Base-by-base conservation (phyloP, 2,113 vertebrate genomes). In the Geococcyx californianus region DNA sequence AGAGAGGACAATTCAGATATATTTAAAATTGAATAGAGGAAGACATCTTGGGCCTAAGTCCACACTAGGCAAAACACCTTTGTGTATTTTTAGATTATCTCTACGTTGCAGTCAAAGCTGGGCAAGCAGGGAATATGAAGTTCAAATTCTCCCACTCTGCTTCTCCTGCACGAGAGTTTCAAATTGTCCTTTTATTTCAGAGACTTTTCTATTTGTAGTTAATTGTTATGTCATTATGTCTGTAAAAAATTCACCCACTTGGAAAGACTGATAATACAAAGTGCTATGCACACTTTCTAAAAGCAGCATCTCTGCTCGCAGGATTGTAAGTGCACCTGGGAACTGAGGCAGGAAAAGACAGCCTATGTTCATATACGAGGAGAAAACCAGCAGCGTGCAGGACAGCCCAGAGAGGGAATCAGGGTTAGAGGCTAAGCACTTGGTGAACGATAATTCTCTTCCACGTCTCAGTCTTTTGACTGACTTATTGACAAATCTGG, bases 321-420 rank as follows among this genome's bases (percentile, higher is more conserved):
- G 28, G 56, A 56, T 10, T 3, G 6, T 5, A 47, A 0, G 3
- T 20, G 52, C 33, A 34, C 20, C 38, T 87, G 66, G 33, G 31
- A 76, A 76, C 36, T 0, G 10, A 49, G n/a, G 68, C 13, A 69
- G 42, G 38, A 19, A 82, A 45, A 7, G 9, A 38, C 10, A 89
- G 21, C 4, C 31, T 11, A 3, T 14, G 23, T 21, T 40, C 26
- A 45, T 9, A 18, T 13, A 67, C 7, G 24, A 55, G 25, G 23
- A 40, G 11, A 38, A 86, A 55, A 45, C 5, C 3, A 13, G 26
- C n/a, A 81, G 8, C 0, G 0, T 19, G 47, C 25, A 70, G 42
- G 7, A 67, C 29, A 75, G 44, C 25, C 15, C 13, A 19, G 44
- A 63, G 62, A 73, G 76, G 8, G 29, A 75, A 33, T 7, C 11